These are phyloP conservation scores for Actenoides hombroni DNA, from an alignment of 2,113 vertebrate genomes.

Conservation along the genomic window DNA sequence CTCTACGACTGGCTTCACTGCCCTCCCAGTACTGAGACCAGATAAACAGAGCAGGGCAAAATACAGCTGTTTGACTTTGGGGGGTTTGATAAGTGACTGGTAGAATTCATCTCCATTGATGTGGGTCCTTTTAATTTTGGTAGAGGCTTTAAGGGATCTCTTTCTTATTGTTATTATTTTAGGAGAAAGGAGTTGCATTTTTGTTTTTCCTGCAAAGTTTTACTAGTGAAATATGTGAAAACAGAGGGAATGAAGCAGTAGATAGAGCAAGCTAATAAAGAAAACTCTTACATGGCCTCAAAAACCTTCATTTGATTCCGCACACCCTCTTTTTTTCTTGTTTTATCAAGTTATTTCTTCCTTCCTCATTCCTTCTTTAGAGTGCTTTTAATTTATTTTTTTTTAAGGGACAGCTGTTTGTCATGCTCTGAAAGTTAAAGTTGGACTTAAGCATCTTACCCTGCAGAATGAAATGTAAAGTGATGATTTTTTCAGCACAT, in stretches of 20 bases:
- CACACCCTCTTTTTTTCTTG: neutral
- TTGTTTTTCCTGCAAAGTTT: neutral
- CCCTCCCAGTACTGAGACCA: neutral
- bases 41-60: neutral
- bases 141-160: neutral
- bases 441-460: neutral
- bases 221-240: neutral
- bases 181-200: neutral
- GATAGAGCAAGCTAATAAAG: neutral
- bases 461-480: slow-evolving; percentile 6
- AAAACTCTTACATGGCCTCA: neutral
- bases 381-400: neutral
- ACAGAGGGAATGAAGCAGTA: neutral
- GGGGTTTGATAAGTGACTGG: neutral
- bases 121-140: neutral
- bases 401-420: neutral
- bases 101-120: neutral
- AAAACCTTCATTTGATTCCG: neutral
- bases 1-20: neutral
- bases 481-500: slow-evolving; percentile 2
- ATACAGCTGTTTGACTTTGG: neutral
- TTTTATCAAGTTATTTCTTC: neutral
- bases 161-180: neutral
- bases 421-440: neutral
- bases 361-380: neutral